Evolutionary conservation across 2,797 vertebrate species (phyloP).

Genomic region (Lepilemur ruficaudatus): DNA sequence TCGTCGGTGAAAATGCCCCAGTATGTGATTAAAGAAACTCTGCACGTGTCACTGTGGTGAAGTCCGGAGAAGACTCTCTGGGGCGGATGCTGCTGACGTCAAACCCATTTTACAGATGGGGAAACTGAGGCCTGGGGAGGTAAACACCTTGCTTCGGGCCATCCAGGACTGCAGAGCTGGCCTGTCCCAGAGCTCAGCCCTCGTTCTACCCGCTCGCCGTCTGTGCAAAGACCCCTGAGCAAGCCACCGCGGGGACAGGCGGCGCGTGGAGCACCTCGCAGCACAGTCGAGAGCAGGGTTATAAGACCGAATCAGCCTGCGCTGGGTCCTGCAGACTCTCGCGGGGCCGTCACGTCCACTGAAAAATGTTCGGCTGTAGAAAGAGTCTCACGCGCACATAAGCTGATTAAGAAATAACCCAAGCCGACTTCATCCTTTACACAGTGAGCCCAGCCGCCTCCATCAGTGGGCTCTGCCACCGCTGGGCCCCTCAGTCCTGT

Average conservation of each 20-base stretch:
- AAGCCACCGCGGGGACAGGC: accelerated
- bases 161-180: not conserved
- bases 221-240: not conserved
- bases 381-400: not conserved
- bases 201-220: accelerated
- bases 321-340: not conserved
- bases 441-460: accelerated
- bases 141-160: accelerated
- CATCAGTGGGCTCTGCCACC: accelerated
- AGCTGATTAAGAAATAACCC: not conserved
- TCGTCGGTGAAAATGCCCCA: not conserved
- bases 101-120: not conserved
- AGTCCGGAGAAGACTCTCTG: too few relatives aligned
- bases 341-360: accelerated
- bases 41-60: accelerated
- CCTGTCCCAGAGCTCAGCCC: accelerated
- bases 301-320: accelerated
- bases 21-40: not conserved
- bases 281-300: accelerated
- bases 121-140: not conserved
- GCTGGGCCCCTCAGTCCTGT: accelerated
- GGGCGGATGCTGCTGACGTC: accelerated
- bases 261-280: accelerated
- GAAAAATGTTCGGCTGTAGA: not conserved
- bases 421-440: not conserved